Evolutionary conservation across 2,888 invertebrate genomes (phyloP).

Genomic region (Euclidia mi): DNA sequence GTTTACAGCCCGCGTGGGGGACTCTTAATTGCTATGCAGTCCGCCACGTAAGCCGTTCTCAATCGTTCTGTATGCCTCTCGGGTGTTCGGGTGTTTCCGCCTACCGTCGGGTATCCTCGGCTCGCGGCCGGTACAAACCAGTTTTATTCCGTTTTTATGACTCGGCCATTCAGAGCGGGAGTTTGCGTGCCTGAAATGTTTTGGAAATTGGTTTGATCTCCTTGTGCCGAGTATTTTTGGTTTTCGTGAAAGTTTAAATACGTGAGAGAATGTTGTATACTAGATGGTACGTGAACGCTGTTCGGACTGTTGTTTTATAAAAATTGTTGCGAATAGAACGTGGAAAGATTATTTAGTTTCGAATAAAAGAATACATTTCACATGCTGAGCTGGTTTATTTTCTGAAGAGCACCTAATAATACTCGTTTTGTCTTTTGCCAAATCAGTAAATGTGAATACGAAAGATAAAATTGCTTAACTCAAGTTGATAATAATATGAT

Average conservation of each 20-base stretch:
- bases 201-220: slow-evolving; percentile 54
- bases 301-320: slow-evolving; percentile 20
- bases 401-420: no score
- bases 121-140: slow-evolving; percentile 43
- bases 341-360: background rate
- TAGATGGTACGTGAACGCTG: slow-evolving; percentile 27
- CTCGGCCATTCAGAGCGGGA: slow-evolving; percentile 47
- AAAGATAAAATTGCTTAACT: no score
- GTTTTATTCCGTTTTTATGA: slow-evolving; percentile 63
- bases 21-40: slow-evolving; percentile 70
- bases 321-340: background rate
- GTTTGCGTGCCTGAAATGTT: slow-evolving; percentile 56
- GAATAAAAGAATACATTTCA: background rate
- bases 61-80: slow-evolving; percentile 45
- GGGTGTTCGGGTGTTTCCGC: slow-evolving; percentile 44
- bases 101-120: slow-evolving; percentile 37
- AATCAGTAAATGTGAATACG: no score
- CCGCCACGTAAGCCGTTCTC: slow-evolving; percentile 64
- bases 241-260: slow-evolving; percentile 53
- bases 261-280: slow-evolving; percentile 40
- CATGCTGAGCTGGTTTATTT: no score
- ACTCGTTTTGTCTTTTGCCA: no score
- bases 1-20: slow-evolving; percentile 62
- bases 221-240: slow-evolving; percentile 47
- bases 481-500: no score